Evolutionary conservation across 2,113 vertebrate species (phyloP).

Genomic region (Osmerus mordax): DNA sequence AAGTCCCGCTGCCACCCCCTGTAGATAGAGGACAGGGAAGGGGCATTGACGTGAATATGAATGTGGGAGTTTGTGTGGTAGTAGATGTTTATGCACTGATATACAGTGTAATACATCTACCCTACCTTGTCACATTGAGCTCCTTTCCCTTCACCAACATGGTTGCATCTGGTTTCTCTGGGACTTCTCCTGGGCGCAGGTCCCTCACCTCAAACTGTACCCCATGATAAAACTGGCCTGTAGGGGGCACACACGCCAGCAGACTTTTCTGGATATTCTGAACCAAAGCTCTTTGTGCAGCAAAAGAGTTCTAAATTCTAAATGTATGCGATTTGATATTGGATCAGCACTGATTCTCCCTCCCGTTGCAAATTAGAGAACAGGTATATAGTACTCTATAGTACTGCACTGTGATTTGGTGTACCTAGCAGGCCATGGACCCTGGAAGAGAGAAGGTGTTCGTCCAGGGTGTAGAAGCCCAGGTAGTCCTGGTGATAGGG

Average conservation of each 20-base stretch:
- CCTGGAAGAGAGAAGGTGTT: constrained; percentile 76
- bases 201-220: constrained; percentile 80
- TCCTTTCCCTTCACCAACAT: constrained; percentile 85
- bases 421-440: constrained; percentile 88
- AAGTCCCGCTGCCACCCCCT: constrained; percentile 95
- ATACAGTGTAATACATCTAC: neutral
- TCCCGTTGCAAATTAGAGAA: no score
- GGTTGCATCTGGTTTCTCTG: constrained; percentile 86
- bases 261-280: neutral
- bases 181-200: constrained; percentile 76
- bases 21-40: constrained; percentile 16
- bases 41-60: neutral
- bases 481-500: constrained; percentile 84
- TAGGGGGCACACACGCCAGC: constrained; percentile 8
- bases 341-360: no score
- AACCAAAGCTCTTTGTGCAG: neutral
- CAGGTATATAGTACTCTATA: no score
- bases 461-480: constrained; percentile 87
- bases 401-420: no score
- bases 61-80: neutral
- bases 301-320: no score
- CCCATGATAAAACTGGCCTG: constrained; percentile 91
- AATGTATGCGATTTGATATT: neutral
- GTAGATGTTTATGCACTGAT: neutral
- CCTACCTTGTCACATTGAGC: constrained; percentile 88